A percentile compares a stretch with the other conserved stretches of the same genome.
These are phyloP conservation scores for Heteromyza rotundicornis DNA, from an alignment of 2,888 invertebrate genomes.

Conservation along the genomic window DNA sequence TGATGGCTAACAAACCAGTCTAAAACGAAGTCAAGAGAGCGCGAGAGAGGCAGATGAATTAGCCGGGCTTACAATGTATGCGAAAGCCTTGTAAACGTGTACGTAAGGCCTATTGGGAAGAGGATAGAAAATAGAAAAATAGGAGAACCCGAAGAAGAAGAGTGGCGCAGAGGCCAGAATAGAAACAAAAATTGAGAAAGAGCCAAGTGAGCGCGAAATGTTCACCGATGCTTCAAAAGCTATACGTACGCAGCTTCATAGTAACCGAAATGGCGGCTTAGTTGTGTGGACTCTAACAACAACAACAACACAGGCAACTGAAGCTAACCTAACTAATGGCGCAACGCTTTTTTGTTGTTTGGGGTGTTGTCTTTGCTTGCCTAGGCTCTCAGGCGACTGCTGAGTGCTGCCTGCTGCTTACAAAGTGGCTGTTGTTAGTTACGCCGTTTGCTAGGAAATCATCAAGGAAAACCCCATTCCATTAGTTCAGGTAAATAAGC, in stretches of 20 bases:
- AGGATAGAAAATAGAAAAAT: too few relatives aligned
- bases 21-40: neutral
- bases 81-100: neutral
- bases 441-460: conserved; percentile 5
- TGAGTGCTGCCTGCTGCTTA: neutral
- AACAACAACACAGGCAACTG: neutral
- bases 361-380: neutral
- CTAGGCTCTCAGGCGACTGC: too few relatives aligned
- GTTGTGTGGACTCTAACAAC: too few relatives aligned
- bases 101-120: too few relatives aligned
- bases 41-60: too few relatives aligned
- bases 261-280: too few relatives aligned
- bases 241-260: neutral
- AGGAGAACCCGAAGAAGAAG: too few relatives aligned
- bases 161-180: too few relatives aligned
- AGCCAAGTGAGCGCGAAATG: too few relatives aligned
- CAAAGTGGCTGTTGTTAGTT: neutral
- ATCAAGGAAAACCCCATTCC: conserved; percentile 15
- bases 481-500: conserved; percentile 8
- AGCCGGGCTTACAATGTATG: neutral
- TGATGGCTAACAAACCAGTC: neutral
- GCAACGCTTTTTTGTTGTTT: neutral
- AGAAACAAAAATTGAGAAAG: too few relatives aligned
- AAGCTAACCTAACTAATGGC: neutral
- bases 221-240: too few relatives aligned